Conservation (phyloP, 2,888 invertebrate genomes). For the Gerris lacustris region DNA sequence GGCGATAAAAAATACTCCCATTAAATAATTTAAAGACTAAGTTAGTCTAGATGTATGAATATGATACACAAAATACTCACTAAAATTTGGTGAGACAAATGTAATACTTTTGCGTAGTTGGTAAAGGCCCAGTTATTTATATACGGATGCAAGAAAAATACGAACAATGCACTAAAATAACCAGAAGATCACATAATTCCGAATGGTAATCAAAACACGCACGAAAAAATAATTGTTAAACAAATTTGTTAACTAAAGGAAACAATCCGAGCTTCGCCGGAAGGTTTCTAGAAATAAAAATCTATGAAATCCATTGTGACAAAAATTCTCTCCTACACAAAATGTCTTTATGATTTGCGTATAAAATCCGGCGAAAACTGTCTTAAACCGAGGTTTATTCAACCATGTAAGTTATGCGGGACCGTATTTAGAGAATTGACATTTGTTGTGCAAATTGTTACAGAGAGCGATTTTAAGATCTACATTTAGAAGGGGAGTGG, state of each 20-base stretch:
- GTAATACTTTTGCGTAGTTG: slow-evolving; percentile 1
- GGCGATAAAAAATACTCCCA: no score
- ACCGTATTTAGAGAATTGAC: background rate
- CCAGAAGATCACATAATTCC: background rate
- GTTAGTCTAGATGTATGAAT: no score
- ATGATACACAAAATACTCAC: background rate
- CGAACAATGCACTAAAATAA: background rate
- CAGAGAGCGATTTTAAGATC: no score
- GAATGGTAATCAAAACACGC: background rate
- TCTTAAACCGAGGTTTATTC: background rate
- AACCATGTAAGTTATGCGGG: background rate
- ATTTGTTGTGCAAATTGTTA: no score
- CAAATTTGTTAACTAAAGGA: background rate
- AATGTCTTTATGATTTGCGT: no score
- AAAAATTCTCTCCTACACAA: no score
- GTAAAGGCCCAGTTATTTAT: slow-evolving; percentile 1
- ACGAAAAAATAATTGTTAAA: background rate
- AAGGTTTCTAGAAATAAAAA: background rate
- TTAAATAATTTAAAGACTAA: no score
- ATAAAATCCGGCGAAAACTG: background rate
- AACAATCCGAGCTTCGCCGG: background rate
- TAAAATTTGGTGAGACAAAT: background rate
- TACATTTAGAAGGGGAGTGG: no score
- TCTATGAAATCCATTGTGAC: background rate
- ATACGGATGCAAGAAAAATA: background rate